Conservation (phyloP, 2,888 invertebrate genomes). For the Argynnis bischoffii region DNA sequence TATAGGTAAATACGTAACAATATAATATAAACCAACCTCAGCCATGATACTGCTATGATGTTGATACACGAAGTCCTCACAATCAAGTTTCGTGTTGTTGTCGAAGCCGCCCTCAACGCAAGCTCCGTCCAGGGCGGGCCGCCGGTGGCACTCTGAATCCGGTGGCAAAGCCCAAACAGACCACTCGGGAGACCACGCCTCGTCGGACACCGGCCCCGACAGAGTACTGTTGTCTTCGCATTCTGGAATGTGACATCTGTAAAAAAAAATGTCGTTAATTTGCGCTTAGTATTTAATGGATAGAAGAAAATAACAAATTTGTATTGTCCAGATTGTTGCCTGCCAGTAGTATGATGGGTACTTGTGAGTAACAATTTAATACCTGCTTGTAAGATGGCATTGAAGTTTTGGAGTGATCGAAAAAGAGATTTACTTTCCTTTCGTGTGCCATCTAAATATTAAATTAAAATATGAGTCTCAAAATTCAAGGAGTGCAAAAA, state of each 20-base stretch:
- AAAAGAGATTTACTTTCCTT: no score
- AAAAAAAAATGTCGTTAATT: not conserved
- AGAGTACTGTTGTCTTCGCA: constrained; percentile 65
- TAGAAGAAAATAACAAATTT: no score
- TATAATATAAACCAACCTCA: constrained; percentile 63
- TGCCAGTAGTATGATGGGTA: no score
- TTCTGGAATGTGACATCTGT: constrained; percentile 78
- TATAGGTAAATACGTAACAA: no score
- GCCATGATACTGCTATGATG: constrained; percentile 75
- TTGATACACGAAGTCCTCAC: constrained; percentile 75
- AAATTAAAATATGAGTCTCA: no score
- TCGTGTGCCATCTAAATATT: no score
- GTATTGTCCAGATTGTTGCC: no score
- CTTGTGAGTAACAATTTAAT: no score
- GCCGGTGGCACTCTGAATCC: constrained; percentile 54
- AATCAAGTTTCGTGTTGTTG: constrained; percentile 54
- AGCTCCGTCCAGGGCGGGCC: constrained; percentile 48
- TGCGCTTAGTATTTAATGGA: no score
- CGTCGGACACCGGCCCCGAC: constrained; percentile 44
- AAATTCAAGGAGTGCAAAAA: no score
- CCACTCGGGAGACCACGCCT: constrained; percentile 56
- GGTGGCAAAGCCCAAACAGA: constrained; percentile 52
- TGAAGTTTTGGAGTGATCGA: no score
- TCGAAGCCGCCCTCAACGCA: constrained; percentile 66
- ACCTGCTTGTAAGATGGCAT: no score